phyloP scores from a whole-genome alignment of 2,888 invertebrate species.

The Melanchra persicariae region DNA sequence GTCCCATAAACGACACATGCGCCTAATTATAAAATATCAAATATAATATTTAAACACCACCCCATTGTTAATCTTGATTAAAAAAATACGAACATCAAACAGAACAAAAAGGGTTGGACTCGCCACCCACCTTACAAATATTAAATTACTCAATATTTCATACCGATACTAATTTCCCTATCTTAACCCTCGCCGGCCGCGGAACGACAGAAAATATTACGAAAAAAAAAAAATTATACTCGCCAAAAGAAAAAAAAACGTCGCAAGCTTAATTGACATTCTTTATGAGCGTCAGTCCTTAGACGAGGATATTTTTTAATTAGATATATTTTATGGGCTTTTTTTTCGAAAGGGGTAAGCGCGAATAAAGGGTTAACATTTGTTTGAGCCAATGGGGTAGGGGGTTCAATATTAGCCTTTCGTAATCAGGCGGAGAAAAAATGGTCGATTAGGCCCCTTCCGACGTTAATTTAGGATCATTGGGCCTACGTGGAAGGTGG shows the following conservation, averaged over 20 bases:
- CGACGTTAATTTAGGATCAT: constrained; percentile 90
- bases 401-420: constrained; percentile 90
- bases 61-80: constrained; percentile 74
- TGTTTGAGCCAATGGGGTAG: constrained; percentile 85
- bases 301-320: constrained; percentile 91
- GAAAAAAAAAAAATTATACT: constrained; percentile 80
- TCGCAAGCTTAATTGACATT: constrained; percentile 90
- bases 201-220: constrained; percentile 88
- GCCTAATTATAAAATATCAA: constrained; percentile 60
- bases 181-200: constrained; percentile 89
- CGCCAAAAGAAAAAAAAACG: constrained; percentile 82
- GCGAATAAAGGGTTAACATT: constrained; percentile 90
- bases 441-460: constrained; percentile 89
- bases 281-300: constrained; percentile 91
- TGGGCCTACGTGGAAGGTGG: constrained; percentile 83
- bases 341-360: constrained; percentile 89
- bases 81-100: constrained; percentile 70
- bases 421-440: constrained; percentile 90
- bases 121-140: constrained; percentile 79
- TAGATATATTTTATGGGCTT: constrained; percentile 91
- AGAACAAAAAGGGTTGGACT: constrained; percentile 66
- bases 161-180: constrained; percentile 90
- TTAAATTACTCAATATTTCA: constrained; percentile 91
- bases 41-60: constrained; percentile 56
- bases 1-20: constrained; percentile 48